phyloP scores from a whole-genome alignment of 2,888 invertebrate genomes.

The Ennomos erosarius region DNA sequence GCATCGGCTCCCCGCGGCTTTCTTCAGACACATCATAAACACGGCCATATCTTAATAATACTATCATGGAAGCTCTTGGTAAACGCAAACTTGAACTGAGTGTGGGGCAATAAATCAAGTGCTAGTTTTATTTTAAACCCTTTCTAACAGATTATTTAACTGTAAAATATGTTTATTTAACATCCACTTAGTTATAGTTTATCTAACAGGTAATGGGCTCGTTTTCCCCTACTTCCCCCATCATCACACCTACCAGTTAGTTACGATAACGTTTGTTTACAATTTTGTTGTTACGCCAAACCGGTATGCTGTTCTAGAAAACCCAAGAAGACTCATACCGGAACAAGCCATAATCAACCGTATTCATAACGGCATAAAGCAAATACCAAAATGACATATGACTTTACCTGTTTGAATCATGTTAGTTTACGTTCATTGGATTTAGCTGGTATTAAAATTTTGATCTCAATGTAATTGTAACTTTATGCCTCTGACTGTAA shows the following conservation, averaged over 20 bases:
- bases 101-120: too few relatives aligned
- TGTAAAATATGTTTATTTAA: slow-evolving; percentile 3
- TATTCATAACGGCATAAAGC: background rate
- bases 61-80: too few relatives aligned
- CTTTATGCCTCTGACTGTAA: background rate
- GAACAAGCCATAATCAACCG: slow-evolving; percentile 22
- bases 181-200: background rate
- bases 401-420: slow-evolving; percentile 4
- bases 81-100: too few relatives aligned
- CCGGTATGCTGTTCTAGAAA: slow-evolving; percentile 59
- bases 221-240: slow-evolving; percentile 13
- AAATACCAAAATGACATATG: slow-evolving; percentile 2
- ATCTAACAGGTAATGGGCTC: slow-evolving; percentile 1
- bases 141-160: background rate
- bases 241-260: slow-evolving; percentile 46
- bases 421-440: slow-evolving; percentile 9
- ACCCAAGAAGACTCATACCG: slow-evolving; percentile 10
- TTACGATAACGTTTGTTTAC: slow-evolving; percentile 70
- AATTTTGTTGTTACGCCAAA: slow-evolving; percentile 53
- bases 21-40: too few relatives aligned
- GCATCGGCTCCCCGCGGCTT: too few relatives aligned
- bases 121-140: too few relatives aligned
- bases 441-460: slow-evolving; percentile 1
- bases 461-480: background rate
- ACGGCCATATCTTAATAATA: too few relatives aligned